Evolutionary conservation across 1,140 invertebrate species (phyloP).

Genomic region (Hesperophylax magnus): DNA sequence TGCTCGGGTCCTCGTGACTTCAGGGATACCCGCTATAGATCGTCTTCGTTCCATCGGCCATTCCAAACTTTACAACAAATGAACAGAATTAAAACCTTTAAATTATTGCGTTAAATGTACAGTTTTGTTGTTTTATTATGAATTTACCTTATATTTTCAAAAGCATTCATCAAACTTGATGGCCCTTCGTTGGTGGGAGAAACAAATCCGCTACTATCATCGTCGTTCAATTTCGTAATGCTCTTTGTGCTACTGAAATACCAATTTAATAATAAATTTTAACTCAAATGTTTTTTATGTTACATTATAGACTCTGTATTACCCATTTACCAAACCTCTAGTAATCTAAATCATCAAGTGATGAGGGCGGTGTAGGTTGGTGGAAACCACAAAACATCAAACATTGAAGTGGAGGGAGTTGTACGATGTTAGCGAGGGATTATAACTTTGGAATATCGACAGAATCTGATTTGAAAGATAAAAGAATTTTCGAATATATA

Average conservation of each 20-base stretch:
- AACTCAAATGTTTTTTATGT: too few species aligned
- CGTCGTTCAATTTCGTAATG: slow-evolving; percentile 38
- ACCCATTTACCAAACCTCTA: too few species aligned
- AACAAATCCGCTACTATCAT: slow-evolving; percentile 54
- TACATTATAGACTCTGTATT: too few species aligned
- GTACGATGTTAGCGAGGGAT: too few species aligned
- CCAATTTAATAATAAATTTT: background rate
- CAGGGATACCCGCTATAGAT: slow-evolving; percentile 42
- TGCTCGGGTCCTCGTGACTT: slow-evolving; percentile 1
- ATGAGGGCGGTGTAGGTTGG: too few species aligned
- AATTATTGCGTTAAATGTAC: background rate
- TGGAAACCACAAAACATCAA: too few species aligned
- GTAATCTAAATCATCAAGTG: too few species aligned
- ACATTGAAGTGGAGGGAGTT: too few species aligned
- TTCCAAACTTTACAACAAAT: background rate
- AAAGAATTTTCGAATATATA: too few species aligned
- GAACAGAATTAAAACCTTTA: background rate
- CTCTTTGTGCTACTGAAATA: slow-evolving; percentile 18
- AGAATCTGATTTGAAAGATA: too few species aligned
- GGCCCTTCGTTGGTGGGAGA: slow-evolving; percentile 48
- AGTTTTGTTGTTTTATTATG: background rate
- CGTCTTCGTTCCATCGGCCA: slow-evolving; percentile 44
- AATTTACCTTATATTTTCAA: slow-evolving; percentile 26
- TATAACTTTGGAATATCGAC: too few species aligned
- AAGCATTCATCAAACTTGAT: slow-evolving; percentile 39